Base-by-base conservation (phyloP, 1,140 invertebrate genomes). In the Bradysia coprophila region DNA sequence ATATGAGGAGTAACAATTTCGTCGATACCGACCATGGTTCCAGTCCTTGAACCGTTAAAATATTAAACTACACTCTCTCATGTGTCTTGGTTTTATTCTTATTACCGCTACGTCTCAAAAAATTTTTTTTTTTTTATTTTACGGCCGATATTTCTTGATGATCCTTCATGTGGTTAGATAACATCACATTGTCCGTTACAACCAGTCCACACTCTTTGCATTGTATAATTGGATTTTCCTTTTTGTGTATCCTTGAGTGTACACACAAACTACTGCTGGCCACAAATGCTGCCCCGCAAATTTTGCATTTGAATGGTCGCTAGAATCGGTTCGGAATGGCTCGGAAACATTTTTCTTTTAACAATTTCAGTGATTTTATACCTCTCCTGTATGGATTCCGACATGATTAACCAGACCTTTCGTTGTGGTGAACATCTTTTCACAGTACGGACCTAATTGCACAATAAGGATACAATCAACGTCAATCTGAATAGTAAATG, bases 271-370 rank as follows among this genome's bases (percentile, higher is more conserved):
- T 28, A 13, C 6, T 8, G 6, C 6, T 8, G 13, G 6, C 13
- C 24, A 28, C 24, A 28, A 8, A 28, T 6, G 6, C 13, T 6
- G 13, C 24, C 6, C 24, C 24, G 24, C 24, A 28, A 6, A 13
- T 28, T 28, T 28, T 13, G 56, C 68, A 19, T 41, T 15, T 28
- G 32, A 15, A 18, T 41, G 21, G 20, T 8, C 21, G 40, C 40
- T n/a, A n/a, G n/a, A n/a, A n/a, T n/a, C n/a, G n/a, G n/a, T n/a
- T n/a, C n/a, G n/a, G n/a, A n/a, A n/a, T n/a, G n/a, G n/a, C n/a
- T n/a, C n/a, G n/a, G n/a, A n/a, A n/a, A n/a, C n/a, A n/a, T n/a
- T n/a, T n/a, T n/a, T n/a, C n/a, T n/a, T n/a, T n/a, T n/a, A n/a
- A n/a, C n/a, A n/a, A n/a, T n/a, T n/a, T n/a, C n/a, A n/a, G n/a